These are phyloP conservation scores for Nudaria mundana DNA, from an alignment of 2,888 invertebrate species.

Conservation along the genomic window DNA sequence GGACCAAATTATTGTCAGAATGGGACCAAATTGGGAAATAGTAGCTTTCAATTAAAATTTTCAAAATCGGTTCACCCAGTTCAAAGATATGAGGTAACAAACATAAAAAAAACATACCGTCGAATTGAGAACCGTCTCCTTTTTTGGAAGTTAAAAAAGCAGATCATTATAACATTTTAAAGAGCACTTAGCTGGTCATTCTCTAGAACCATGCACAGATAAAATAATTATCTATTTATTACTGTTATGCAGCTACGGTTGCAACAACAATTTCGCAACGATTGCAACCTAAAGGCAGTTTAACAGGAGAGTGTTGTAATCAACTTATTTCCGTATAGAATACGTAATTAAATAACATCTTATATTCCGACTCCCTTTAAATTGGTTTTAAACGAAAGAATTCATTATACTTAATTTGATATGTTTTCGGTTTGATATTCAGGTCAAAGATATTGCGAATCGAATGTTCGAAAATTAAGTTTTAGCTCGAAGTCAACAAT, in stretches of 20 bases:
- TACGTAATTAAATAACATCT: not conserved
- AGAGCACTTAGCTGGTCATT: too few relatives aligned
- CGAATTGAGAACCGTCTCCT: too few relatives aligned
- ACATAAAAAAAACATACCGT: too few relatives aligned
- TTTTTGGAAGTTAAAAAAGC: too few relatives aligned
- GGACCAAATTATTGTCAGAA: too few relatives aligned
- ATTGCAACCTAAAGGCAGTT: not conserved
- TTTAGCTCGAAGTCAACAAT: constrained; percentile 3
- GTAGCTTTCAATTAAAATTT: too few relatives aligned
- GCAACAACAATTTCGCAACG: not conserved
- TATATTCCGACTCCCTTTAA: not conserved
- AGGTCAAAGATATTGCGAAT: constrained; percentile 1
- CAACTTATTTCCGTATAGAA: not conserved
- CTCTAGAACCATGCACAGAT: too few relatives aligned
- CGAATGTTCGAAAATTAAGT: not conserved
- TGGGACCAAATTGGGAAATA: too few relatives aligned
- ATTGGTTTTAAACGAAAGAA: not conserved
- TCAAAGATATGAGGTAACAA: too few relatives aligned
- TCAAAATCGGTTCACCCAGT: too few relatives aligned
- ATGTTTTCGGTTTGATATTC: not conserved
- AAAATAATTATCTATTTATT: too few relatives aligned
- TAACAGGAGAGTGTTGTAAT: not conserved
- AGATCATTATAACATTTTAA: too few relatives aligned
- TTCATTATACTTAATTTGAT: not conserved
- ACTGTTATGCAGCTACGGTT: not conserved